Evolutionary conservation across 2,797 vertebrate species (phyloP).

Genomic region (Lepidocolaptes lacrymiger): DNA sequence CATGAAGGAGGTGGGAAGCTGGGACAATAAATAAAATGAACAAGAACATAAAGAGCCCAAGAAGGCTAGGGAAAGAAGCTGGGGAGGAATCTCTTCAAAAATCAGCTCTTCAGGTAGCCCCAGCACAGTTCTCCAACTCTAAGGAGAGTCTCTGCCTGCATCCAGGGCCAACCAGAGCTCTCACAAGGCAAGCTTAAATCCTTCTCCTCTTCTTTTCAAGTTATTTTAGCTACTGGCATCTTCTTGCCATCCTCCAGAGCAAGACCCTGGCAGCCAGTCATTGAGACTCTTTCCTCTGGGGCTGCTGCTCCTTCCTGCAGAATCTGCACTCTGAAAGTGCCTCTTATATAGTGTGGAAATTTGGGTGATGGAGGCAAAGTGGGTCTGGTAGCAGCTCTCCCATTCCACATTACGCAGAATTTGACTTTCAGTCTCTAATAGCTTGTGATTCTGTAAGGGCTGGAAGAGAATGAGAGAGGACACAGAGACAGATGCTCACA

Average conservation of each 20-base stretch:
- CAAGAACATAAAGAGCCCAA: not conserved
- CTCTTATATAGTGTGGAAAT: not conserved
- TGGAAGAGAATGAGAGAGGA: not conserved
- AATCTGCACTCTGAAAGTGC: not conserved
- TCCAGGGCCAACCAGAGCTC: not conserved
- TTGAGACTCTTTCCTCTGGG: not conserved
- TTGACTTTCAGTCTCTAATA: not conserved
- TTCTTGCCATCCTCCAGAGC: not conserved
- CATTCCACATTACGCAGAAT: accelerated
- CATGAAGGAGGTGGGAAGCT: not conserved
- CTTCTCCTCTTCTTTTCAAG: not conserved
- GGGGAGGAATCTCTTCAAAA: not conserved
- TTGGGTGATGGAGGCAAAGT: not conserved
- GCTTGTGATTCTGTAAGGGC: not conserved
- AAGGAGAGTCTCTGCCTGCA: not conserved
- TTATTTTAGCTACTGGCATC: not conserved
- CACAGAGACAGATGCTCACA: accelerated
- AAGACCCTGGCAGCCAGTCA: not conserved
- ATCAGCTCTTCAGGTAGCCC: not conserved
- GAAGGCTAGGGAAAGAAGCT: not conserved
- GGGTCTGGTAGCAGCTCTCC: not conserved
- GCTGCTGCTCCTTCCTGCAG: not conserved
- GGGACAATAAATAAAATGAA: not conserved
- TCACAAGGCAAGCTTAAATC: not conserved
- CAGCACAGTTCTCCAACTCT: not conserved